Base-by-base conservation (phyloP, 2,797 vertebrate genomes). In the Champsocephalus gunnari region DNA sequence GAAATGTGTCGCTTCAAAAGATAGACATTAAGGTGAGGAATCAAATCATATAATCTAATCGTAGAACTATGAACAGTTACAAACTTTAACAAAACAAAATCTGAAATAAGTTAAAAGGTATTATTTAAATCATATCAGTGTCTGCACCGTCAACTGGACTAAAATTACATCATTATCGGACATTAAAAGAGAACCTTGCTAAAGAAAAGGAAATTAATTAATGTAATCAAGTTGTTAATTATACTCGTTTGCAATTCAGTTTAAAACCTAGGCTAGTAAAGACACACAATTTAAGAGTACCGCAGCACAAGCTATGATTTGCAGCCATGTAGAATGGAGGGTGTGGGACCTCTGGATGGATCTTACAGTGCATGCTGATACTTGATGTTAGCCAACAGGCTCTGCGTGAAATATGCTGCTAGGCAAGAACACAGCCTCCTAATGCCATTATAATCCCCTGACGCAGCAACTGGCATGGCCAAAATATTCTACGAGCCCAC, bases 341-440 rank as follows among this genome's bases (percentile, higher is more conserved):
- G 86, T 56, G 81, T 87, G 85, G 92, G 92, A 92, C 93, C 91
- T 91, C 88, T 89, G 89, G 85, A 93, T 91, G 90, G 79, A 92
- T 91, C 90, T 84, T 87, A 58, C 85, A 76, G 86, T 92, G 94
- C 92, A 88, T 93, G 92, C 91, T 92, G 88, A 91, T 92, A 92
- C 93, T 92, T 92, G 92, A 92, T 87, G 92, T 93, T 88, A 90
- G 89, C 89, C 90, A 92, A 92, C 90, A 91, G 85, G 84, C 89
- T 84, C 85, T 85, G 89, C 54, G 76, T 88, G 84, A 92, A 93
- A 93, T 92, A 90, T 90, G 90, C 81, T 90, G 86, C 92, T 83
- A 89, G 87, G 89, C 87, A 83, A 83, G 88, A 92, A 92, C 92
- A 92, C 81, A 88, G 82, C 83, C 88, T 89, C 72, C 76, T 90